phyloP scores from a whole-genome alignment of 2,888 invertebrate genomes.

The Spisula subtruncata region DNA sequence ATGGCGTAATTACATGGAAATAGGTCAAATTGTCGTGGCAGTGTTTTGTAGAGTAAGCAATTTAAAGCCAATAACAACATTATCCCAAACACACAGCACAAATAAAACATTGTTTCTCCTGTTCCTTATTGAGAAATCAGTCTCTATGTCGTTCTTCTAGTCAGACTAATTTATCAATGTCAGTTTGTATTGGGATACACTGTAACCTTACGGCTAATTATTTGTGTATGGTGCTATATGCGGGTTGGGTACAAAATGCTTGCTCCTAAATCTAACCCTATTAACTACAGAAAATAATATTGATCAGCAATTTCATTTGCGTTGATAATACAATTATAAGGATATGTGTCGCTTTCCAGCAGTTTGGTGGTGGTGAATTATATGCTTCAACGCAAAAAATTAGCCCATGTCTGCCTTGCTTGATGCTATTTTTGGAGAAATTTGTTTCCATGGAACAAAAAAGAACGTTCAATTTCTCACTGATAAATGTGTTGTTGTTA shows the following conservation, averaged over 20 bases:
- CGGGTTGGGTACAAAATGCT: background rate
- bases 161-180: constrained; percentile 7
- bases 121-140: background rate
- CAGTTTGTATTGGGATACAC: background rate
- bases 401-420: too few relatives aligned
- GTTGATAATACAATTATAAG: background rate
- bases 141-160: background rate
- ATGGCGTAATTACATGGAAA: too few relatives aligned
- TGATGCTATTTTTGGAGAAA: too few relatives aligned
- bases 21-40: too few relatives aligned
- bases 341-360: background rate
- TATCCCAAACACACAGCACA: too few relatives aligned
- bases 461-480: too few relatives aligned
- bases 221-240: background rate
- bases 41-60: too few relatives aligned
- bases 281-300: background rate
- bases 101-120: background rate
- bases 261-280: constrained; percentile 8
- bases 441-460: too few relatives aligned
- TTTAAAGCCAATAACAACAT: too few relatives aligned
- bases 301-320: background rate
- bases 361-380: background rate
- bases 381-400: background rate
- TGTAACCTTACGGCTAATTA: background rate
- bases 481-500: too few relatives aligned